Percentiles rank a stretch among this genome's conserved stretches.
These are phyloP conservation scores for Falco naumanni DNA, from an alignment of 2,797 vertebrate species.

Conservation along the genomic window DNA sequence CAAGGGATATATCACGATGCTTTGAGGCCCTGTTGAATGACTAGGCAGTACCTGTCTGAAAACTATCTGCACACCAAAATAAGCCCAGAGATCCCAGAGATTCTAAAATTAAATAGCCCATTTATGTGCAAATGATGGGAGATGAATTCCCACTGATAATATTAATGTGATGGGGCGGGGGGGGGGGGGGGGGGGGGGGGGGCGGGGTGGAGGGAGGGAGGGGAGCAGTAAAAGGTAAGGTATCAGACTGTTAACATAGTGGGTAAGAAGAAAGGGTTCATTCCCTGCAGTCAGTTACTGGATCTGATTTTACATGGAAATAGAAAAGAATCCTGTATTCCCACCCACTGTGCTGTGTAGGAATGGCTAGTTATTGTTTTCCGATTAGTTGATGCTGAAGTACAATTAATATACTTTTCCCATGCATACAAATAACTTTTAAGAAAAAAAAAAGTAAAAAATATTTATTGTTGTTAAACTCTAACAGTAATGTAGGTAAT, in stretches of 20 bases:
- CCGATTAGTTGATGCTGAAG: neutral
- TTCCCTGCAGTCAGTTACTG: neutral
- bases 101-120: neutral
- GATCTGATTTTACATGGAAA: neutral
- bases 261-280: neutral
- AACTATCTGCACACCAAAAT: neutral
- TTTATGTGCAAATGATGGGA: slow-evolving; percentile 37
- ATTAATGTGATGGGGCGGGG: neutral
- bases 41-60: slow-evolving; percentile 1
- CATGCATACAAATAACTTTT: neutral
- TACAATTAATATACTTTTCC: neutral
- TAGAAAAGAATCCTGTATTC: neutral
- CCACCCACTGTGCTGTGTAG: neutral
- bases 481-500: neutral
- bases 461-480: neutral
- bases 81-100: neutral
- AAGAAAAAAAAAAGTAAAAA: neutral
- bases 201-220: no score
- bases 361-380: neutral
- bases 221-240: neutral
- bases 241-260: neutral
- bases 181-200: no score
- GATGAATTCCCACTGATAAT: neutral
- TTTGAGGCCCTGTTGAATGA: neutral
- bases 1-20: neutral